Base-by-base conservation (phyloP, 2,113 vertebrate species). In the Aegithalos caudatus region DNA sequence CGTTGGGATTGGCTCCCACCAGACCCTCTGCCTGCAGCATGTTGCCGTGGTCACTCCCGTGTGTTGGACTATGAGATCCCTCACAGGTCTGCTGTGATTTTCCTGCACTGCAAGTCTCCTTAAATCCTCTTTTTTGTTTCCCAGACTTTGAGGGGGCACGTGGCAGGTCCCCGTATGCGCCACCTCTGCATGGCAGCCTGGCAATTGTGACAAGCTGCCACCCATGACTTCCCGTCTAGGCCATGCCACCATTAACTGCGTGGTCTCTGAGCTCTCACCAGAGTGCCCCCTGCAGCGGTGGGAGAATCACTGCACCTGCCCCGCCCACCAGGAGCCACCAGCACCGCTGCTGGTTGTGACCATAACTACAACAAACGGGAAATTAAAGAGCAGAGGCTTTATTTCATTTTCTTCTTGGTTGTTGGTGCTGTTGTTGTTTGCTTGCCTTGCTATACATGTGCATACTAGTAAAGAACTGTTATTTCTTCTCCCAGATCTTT, bases 1-100 rank as follows among this genome's bases (percentile, higher is more conserved):
- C 35, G 40, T 28, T 0, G 0, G 29, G 64, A 69, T 19, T 0
- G 0, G 35, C 14, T 50, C 23, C 35, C 0, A 6, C 44, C 1
- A 0, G 28, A 56, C 22, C 28, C 42, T 67, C 28, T 58, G 29
- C 42, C 28, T 0, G 0, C 7, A 18, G 11, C 3, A 0, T 7
- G 23, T 19, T 40, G 11, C 11, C 1, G 0, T 0, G 0, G 11
- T 28, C 29, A 19, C 11, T 48, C 35, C 18, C 18, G 11, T 28
- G 53, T 1, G 2, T 11, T 58, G 35, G 23, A 23, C 9, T 57
- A 29, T 0, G 4, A 69, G 10, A 48, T 48, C 29, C 9, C 0
- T n/a, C n/a, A n/a, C n/a, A n/a, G 0, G 28, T 14, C 31, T 44
- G 53, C 23, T 40, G 28, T 9, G 18, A 67, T 69, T 47, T 48